These are phyloP conservation scores for Felis chaus DNA, from an alignment of 2,113 vertebrate genomes.

Conservation along the genomic window DNA sequence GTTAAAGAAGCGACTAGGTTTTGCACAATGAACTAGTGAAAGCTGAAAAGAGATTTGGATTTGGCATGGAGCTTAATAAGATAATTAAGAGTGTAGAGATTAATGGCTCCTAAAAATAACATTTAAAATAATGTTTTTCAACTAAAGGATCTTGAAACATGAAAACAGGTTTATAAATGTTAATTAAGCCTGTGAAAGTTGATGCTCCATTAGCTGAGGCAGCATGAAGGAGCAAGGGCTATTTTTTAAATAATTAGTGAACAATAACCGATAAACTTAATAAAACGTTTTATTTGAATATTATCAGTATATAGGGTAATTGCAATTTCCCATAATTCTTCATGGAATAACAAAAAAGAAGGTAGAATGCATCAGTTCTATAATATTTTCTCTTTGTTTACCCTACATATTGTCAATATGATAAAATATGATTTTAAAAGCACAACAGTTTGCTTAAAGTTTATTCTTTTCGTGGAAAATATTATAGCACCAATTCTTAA, in stretches of 20 bases:
- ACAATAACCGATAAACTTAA: conserved; percentile 57
- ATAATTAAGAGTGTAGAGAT: conserved; percentile 73
- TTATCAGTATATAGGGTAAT: conserved; percentile 56
- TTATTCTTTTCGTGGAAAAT: conserved; percentile 8
- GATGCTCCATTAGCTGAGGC: conserved; percentile 54
- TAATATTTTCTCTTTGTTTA: conserved; percentile 49
- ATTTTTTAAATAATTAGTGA: conserved; percentile 65
- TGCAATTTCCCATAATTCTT: conserved; percentile 72
- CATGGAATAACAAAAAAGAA: conserved; percentile 48
- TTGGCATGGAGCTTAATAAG: conserved; percentile 68
- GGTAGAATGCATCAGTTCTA: not conserved
- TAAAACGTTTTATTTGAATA: conserved; percentile 61
- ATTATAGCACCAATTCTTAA: not conserved
- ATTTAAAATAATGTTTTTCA: conserved; percentile 74
- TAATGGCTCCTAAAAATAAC: conserved; percentile 75
- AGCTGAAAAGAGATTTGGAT: conserved; percentile 62
- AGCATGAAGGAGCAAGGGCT: conserved; percentile 50
- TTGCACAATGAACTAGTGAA: conserved; percentile 63
- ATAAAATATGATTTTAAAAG: conserved; percentile 47
- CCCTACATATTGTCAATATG: not conserved
- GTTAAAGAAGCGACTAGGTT: conserved; percentile 52
- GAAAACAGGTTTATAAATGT: conserved; percentile 75
- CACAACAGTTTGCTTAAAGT: conserved; percentile 6
- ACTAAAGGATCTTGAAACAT: conserved; percentile 62
- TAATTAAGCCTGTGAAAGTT: conserved; percentile 75